phyloP scores from a whole-genome alignment of 2,113 vertebrate species.

The Rafetus swinhoei region DNA sequence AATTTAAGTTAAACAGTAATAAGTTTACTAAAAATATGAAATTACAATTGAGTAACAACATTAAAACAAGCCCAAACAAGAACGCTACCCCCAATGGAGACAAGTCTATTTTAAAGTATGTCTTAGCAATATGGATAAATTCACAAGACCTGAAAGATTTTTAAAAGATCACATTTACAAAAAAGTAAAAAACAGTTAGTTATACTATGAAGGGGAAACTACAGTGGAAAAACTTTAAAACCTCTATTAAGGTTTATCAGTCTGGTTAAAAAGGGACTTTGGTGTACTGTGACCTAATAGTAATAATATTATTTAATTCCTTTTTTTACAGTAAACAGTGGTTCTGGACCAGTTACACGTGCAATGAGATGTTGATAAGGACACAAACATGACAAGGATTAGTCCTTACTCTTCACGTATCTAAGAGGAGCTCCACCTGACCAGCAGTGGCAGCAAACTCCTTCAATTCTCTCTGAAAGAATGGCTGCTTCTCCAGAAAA shows the following conservation, averaged over 20 bases:
- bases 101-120: neutral
- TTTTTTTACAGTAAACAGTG: neutral
- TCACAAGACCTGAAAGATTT: neutral
- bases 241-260: neutral
- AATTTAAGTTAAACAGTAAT: neutral
- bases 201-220: neutral
- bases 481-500: constrained; percentile 69
- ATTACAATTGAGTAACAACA: neutral
- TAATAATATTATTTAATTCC: neutral
- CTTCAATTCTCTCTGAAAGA: constrained; percentile 46
- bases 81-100: neutral
- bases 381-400: neutral
- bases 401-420: constrained; percentile 37
- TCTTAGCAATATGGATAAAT: neutral
- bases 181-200: neutral
- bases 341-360: neutral
- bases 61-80: neutral
- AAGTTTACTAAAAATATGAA: neutral
- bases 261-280: neutral
- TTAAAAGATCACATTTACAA: neutral
- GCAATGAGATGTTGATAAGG: neutral
- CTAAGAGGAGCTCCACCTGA: constrained; percentile 63
- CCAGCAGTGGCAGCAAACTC: constrained; percentile 39
- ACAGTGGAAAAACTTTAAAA: neutral
- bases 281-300: neutral